A percentile compares a stretch with the other conserved stretches of the same genome.
Conservation (phyloP, 2,888 invertebrate genomes). For the Drosophila borborema region DNA sequence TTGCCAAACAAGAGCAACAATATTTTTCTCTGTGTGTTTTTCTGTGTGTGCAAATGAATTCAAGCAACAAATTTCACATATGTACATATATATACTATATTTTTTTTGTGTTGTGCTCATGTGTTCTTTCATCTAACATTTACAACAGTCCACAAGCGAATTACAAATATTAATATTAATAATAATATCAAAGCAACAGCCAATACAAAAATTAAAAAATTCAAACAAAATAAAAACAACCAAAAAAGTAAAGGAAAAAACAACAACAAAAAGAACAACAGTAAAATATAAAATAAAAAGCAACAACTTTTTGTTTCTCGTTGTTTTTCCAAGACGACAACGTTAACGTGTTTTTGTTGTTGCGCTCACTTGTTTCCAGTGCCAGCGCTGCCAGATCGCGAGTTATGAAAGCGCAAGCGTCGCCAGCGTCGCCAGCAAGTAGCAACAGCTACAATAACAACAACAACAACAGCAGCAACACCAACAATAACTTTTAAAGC, state of each 20-base stretch:
- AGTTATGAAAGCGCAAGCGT: slow-evolving; percentile 78
- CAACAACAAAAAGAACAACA: slow-evolving; percentile 15
- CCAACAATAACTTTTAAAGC: slow-evolving; percentile 22
- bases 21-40: slow-evolving; percentile 43
- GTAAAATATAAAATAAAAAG: slow-evolving; percentile 15
- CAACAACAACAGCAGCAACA: slow-evolving; percentile 14
- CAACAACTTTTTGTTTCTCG: slow-evolving; percentile 25
- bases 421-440: slow-evolving; percentile 58
- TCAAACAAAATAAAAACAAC: slow-evolving; percentile 9
- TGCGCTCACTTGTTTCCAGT: slow-evolving; percentile 45
- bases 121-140: slow-evolving; percentile 30
- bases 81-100: slow-evolving; percentile 29
- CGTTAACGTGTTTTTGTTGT: slow-evolving; percentile 59
- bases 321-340: slow-evolving; percentile 29
- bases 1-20: slow-evolving; percentile 52
- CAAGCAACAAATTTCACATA: slow-evolving; percentile 33
- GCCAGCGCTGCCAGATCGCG: slow-evolving; percentile 77
- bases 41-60: slow-evolving; percentile 54
- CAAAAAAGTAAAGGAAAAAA: slow-evolving; percentile 15
- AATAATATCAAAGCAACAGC: slow-evolving; percentile 1
- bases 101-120: slow-evolving; percentile 48
- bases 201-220: slow-evolving; percentile 6
- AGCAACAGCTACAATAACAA: slow-evolving; percentile 20
- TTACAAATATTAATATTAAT: not conserved
- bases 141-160: slow-evolving; percentile 24